phyloP scores from a whole-genome alignment of 2,113 vertebrate species.

The Gambusia holbrooki region DNA sequence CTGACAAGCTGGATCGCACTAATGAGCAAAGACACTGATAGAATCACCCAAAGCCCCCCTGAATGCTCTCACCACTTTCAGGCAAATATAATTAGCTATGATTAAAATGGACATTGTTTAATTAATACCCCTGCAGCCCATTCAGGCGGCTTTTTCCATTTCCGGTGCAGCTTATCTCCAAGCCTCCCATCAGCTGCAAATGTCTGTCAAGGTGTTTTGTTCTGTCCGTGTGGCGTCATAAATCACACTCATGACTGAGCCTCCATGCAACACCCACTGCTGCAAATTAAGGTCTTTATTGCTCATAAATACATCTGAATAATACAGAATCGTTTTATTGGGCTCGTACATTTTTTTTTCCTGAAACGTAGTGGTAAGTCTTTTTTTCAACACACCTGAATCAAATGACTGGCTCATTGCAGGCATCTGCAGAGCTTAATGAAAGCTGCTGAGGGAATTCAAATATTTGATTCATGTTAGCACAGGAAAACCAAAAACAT shows the following conservation, averaged over 20 bases:
- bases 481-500: neutral
- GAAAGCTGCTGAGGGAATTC: no score
- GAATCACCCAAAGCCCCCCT: slow-evolving; percentile 51
- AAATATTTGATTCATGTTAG: no score
- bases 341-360: neutral
- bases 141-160: slow-evolving; percentile 68
- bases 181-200: slow-evolving; percentile 46
- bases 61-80: slow-evolving; percentile 52
- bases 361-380: no score
- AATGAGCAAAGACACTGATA: slow-evolving; percentile 63
- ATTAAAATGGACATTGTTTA: slow-evolving; percentile 75
- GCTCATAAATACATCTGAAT: neutral
- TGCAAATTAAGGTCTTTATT: slow-evolving; percentile 6
- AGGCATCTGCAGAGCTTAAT: no score
- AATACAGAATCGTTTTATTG: neutral
- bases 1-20: slow-evolving; percentile 43
- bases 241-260: slow-evolving; percentile 21
- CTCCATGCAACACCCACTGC: neutral
- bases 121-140: slow-evolving; percentile 66
- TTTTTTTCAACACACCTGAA: no score
- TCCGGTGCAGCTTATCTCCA: slow-evolving; percentile 55
- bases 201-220: slow-evolving; percentile 37
- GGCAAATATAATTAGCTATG: slow-evolving; percentile 79
- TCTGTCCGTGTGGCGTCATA: slow-evolving; percentile 17
- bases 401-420: no score